Evolutionary conservation across 2,797 vertebrate genomes (phyloP), one percentile per base, ranked within the genome.

Genomic region (Rhinatrema bivittatum): DNA sequence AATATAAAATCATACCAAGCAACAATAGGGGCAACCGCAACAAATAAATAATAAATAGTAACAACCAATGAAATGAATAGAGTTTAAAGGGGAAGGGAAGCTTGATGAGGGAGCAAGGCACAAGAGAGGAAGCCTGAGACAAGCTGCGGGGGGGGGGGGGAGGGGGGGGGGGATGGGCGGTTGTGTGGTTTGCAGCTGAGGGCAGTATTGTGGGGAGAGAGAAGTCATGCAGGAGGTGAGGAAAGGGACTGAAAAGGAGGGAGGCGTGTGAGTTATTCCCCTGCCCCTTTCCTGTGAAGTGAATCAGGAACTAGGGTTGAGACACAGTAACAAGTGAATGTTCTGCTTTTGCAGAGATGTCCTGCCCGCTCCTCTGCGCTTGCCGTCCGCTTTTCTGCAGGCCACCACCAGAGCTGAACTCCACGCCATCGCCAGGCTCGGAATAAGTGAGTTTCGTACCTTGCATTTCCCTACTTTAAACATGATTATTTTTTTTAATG

Each of bases 281-380:
- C 19, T 9, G 19, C 9, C 22, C 5, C 24, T 23, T 11, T 5
- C 23, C 12, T n/a, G n/a, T n/a, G n/a, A n/a, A n/a, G n/a, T n/a
- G n/a, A n/a, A n/a, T n/a, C n/a, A n/a, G n/a, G n/a, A n/a, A n/a
- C n/a, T n/a, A n/a, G n/a, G n/a, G n/a, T n/a, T n/a, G n/a, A n/a
- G n/a, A n/a, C n/a, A n/a, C n/a, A n/a, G n/a, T n/a, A n/a, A n/a
- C n/a, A n/a, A n/a, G n/a, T n/a, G n/a, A n/a, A n/a, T n/a, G 8
- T 31, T n/a, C 6, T 50, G 28, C 32, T 39, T 39, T 40, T 41
- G 39, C 44, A 73, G 70, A 45, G 70, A 73, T 21, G 8, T 70
- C 38, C 30, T 74, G 28, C 68, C 70, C 17, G 59, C 50, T 27
- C 54, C 34, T 1, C 50, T 74, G 36, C 45, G 8, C 33, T 16